These are phyloP conservation scores for Cylas formicarius DNA, from an alignment of 1,140 invertebrate genomes.

Conservation along the genomic window DNA sequence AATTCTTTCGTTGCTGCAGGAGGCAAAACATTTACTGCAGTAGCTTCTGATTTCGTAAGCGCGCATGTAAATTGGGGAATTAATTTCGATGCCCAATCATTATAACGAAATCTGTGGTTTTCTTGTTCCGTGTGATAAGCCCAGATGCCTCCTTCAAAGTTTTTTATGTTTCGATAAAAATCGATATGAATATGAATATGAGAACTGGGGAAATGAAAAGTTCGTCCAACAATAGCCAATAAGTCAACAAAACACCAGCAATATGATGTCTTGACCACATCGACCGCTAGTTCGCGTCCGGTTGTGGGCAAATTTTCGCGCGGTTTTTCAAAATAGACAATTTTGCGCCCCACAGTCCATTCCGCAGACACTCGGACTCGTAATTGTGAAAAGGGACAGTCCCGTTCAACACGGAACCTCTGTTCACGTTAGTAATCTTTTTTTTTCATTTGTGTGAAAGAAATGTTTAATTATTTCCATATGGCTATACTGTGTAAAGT, in stretches of 20 bases:
- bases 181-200: constrained; percentile 25
- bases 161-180: neutral
- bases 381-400: constrained; percentile 8
- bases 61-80: constrained; percentile 32
- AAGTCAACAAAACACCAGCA: neutral
- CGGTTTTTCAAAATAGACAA: neutral
- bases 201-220: constrained; percentile 27
- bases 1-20: constrained; percentile 26
- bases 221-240: neutral
- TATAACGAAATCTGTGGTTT: constrained; percentile 36
- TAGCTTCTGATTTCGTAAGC: constrained; percentile 35
- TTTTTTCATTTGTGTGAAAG: no score
- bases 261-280: neutral
- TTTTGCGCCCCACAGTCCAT: neutral
- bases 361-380: constrained; percentile 3
- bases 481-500: no score
- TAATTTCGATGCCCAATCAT: constrained; percentile 33
- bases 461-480: no score
- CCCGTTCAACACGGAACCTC: constrained; percentile 13
- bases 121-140: constrained; percentile 33
- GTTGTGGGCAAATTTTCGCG: neutral
- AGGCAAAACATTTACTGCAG: constrained; percentile 28
- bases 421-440: no score
- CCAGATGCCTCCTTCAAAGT: constrained; percentile 28
- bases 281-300: neutral